Conservation (phyloP, 2,113 vertebrate species). For the Plecotus auritus region DNA sequence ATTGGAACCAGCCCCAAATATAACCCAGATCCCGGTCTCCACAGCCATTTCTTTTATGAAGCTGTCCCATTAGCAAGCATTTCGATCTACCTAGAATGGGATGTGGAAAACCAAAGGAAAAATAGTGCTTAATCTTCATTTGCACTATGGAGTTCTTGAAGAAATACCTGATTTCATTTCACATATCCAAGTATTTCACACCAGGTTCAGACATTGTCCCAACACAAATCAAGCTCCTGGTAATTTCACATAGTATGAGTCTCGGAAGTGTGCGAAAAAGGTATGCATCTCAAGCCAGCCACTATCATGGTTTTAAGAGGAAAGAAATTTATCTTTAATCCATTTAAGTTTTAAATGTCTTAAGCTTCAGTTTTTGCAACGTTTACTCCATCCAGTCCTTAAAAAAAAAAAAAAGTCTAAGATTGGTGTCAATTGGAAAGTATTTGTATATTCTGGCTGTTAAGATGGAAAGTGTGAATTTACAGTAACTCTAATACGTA, state of each 20-base stretch:
- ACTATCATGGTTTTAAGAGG: background rate
- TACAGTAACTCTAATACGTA: conserved; percentile 77
- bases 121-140: background rate
- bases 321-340: conserved; percentile 27
- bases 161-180: background rate
- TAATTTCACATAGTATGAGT: background rate
- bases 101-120: background rate
- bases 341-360: conserved; percentile 25
- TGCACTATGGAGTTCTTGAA: background rate
- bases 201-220: background rate
- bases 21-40: background rate
- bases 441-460: conserved; percentile 81
- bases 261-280: background rate
- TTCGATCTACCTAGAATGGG: background rate
- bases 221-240: background rate
- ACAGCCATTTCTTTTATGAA: background rate
- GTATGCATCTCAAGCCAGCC: background rate
- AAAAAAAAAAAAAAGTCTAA: conserved; percentile 49
- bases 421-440: conserved; percentile 75
- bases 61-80: background rate
- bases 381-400: conserved; percentile 27
- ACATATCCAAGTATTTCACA: background rate
- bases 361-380: conserved; percentile 26
- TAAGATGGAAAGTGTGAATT: conserved; percentile 83
- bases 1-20: background rate